Base-by-base conservation (phyloP, 2,113 vertebrate genomes). In the Protomyctophum bolini region DNA sequence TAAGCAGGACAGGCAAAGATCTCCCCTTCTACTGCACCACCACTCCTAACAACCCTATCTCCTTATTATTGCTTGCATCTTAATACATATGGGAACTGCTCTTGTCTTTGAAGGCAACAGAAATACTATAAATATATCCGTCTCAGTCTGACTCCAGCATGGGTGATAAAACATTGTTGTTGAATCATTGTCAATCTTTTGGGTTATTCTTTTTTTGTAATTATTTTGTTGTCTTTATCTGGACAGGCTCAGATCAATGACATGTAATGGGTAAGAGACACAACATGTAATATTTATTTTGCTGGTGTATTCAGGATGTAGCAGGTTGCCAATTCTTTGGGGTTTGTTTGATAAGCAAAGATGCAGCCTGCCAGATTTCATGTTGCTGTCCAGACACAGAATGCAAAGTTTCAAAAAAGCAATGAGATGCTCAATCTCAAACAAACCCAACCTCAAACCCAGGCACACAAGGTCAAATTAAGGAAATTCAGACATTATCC, bases 271-370 rank as follows among this genome's bases (percentile, higher is more conserved):
- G 10, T 54, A 50, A 60, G 62, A 80, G 84, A 87, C 77, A 74
- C 74, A 46, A 85, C 82, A 49, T 57, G 33, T 79, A 70, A 84
- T 58, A 49, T 89, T 88, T 93, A 92, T 92, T 94, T 88, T 93
- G 93, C 93, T 94, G 93, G 93, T 94, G 92, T 87, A 82, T 89
- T 92, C 84, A 89, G 90, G 87, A 90, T 85, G 89, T 74, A 87
- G 76, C 74, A 11, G 75, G 75, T 81, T 76, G 86, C 81, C 78
- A 76, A 80, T 88, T 92, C 91, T 92, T 91, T 92, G 90, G 91
- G 90, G 84, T 87, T 83, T 78, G 82, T 83, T 87, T 86, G 70
- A 83, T 79, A 86, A 87, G 85, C 83, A 70, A 66, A 70, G 52
- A 62, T 14, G 51, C 46, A 45, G 69, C 65, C 65, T 55, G 50